These are phyloP conservation scores for Neopelma chrysocephalum DNA, from an alignment of 2,797 vertebrate genomes.

Conservation along the genomic window DNA sequence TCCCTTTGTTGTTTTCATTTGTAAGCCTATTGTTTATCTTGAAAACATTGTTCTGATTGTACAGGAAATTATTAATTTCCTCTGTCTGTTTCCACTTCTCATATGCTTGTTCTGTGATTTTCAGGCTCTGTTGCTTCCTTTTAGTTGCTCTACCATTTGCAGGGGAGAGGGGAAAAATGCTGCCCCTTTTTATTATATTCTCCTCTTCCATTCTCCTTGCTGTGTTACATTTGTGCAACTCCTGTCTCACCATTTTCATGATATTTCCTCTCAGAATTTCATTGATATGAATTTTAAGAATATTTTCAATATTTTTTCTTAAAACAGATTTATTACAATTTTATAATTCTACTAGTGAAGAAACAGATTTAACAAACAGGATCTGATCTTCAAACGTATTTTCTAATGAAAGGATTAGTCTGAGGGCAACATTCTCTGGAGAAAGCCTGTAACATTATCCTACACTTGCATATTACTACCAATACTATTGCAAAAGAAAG, in stretches of 20 bases:
- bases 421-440: neutral
- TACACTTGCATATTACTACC: neutral
- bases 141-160: neutral
- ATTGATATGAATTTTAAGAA: neutral
- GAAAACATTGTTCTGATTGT: constrained; percentile 6
- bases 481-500: neutral
- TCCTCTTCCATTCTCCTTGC: neutral
- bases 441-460: neutral
- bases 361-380: neutral
- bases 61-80: constrained; percentile 67
- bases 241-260: neutral
- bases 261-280: neutral
- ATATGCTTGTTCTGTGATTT: constrained; percentile 6
- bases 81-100: constrained; percentile 45
- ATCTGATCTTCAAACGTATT: neutral
- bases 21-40: neutral
- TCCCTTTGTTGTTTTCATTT: neutral
- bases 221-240: neutral
- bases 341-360: neutral
- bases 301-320: neutral
- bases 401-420: neutral
- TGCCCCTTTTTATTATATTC: neutral
- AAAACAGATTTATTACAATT: neutral
- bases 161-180: neutral
- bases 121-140: constrained; percentile 29